Evolutionary conservation across 2,888 invertebrate genomes (phyloP), one percentile per base, ranked within the genome.

Genomic region (Strigamia crassipes): DNA sequence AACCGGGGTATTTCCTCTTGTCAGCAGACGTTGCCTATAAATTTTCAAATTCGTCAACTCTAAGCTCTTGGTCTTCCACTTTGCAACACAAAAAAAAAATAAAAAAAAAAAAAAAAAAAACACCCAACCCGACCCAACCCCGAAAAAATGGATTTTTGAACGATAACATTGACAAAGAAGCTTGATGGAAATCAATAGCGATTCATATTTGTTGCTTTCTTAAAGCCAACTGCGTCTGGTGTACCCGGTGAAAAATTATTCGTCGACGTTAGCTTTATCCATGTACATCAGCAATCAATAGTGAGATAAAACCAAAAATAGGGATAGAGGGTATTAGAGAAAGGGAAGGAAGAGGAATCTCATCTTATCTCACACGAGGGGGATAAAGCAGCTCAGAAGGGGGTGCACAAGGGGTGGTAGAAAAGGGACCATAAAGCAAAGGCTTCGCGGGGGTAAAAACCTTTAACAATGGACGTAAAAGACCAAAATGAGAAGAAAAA

Each of bases 321-420:
- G 51, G 51, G 51, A n/a, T 51, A n/a, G n/a, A n/a, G 66, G 66
- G 23, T 12, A 23, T 12, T 21, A 9, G 23, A 66, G 27, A 15
- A 66, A 66, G 23, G 66, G 15, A 66, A 66, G 66, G 27, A 66
- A 66, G 66, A 66, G 66, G 66, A 27, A 66, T 66, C 66, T 66
- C 66, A 66, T 66, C 66, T 66, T 66, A 66, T 66, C 66, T 66
- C 66, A 27, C 15, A 66, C 66, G 27, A 66, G 66, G 66, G 61
- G 66, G 66, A 66, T 66, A 66, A 66, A 66, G 66, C 3, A 66
- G 66, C 66, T 66, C 66, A 66, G 27, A 66, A 66, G 66, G 66
- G 66, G 66, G 66, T 66, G 66, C 66, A 27, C 27, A 66, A 66
- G 66, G 66, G 66, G 66, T 66, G 66, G 66, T 66, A 42, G 46